Conservation (phyloP, 2,113 vertebrate genomes). For the Anolis carolinensis region DNA sequence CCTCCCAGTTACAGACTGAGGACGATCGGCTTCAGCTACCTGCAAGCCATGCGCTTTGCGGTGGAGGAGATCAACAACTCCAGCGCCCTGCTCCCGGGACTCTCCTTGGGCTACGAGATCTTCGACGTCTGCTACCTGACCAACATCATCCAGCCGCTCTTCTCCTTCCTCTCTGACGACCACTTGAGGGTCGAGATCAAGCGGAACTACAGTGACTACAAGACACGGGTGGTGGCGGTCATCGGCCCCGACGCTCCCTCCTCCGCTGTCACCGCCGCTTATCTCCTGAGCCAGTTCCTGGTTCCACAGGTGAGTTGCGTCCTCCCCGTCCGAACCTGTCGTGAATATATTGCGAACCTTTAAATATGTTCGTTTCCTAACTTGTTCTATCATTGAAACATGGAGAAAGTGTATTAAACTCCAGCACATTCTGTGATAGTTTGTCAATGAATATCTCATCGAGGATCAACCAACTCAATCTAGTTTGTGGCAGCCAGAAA, state of each 20-base stretch:
- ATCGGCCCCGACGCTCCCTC: conserved; percentile 84
- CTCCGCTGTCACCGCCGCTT: conserved; percentile 69
- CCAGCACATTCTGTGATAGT: too few relatives aligned
- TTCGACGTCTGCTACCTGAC: conserved; percentile 79
- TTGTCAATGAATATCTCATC: too few relatives aligned
- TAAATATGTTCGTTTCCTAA: too few relatives aligned
- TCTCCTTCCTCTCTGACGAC: conserved; percentile 72
- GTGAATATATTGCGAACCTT: neutral
- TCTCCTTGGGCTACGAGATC: conserved; percentile 81
- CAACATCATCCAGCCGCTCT: conserved; percentile 73
- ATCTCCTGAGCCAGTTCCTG: conserved; percentile 75
- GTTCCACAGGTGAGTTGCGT: conserved; percentile 78
- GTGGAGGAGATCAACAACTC: conserved; percentile 84
- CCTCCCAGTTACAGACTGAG: conserved; percentile 72
- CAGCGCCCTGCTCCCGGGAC: conserved; percentile 75
- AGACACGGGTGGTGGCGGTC: conserved; percentile 69
- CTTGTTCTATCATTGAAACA: too few relatives aligned
- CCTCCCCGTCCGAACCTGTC: too few relatives aligned
- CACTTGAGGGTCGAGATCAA: conserved; percentile 13
- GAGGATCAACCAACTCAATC: too few relatives aligned
- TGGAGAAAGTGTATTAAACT: too few relatives aligned
- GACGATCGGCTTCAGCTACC: conserved; percentile 76
- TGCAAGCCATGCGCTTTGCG: conserved; percentile 84
- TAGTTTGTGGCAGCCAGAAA: too few relatives aligned
- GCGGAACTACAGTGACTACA: conserved; percentile 20